Percentiles rank a stretch among this genome's conserved stretches.
Evolutionary conservation across 2,888 invertebrate species (phyloP).

Genomic region (Ctenicera cuprea): DNA sequence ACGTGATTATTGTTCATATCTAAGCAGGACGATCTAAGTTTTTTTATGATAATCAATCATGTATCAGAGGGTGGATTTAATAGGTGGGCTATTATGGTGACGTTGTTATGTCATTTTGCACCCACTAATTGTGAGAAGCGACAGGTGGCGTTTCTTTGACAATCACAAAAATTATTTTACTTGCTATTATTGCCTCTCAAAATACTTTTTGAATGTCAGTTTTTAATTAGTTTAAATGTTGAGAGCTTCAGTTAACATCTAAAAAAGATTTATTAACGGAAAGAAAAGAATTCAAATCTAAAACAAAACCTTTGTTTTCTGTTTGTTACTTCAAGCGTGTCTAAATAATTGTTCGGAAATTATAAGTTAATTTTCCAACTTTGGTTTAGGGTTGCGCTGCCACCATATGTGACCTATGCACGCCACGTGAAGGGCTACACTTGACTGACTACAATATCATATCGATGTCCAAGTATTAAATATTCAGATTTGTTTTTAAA

Average conservation of each 20-base stretch:
- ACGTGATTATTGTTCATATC: constrained; percentile 22
- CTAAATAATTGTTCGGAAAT: constrained; percentile 50
- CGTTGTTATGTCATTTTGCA: constrained; percentile 52
- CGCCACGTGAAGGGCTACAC: constrained; percentile 49
- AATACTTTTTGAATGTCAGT: neutral
- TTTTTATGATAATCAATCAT: constrained; percentile 50
- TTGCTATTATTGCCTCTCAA: constrained; percentile 7
- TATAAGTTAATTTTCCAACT: constrained; percentile 52
- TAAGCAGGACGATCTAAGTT: constrained; percentile 5
- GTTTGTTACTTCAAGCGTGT: constrained; percentile 23
- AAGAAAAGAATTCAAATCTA: neutral
- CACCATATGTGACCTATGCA: constrained; percentile 55
- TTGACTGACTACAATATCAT: constrained; percentile 41
- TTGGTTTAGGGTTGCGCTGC: constrained; percentile 46
- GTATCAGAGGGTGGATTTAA: constrained; percentile 50
- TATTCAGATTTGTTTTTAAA: constrained; percentile 50
- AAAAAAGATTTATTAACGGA: neutral
- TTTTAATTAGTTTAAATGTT: neutral
- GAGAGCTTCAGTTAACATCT: neutral
- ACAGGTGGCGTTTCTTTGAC: constrained; percentile 38
- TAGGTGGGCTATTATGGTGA: constrained; percentile 44
- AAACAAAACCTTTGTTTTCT: too few species aligned
- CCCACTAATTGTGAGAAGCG: constrained; percentile 49
- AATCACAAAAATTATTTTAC: neutral
- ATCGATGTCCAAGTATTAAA: constrained; percentile 42